phyloP scores from a whole-genome alignment of 2,888 invertebrate species.

The Harpalus rufipes region DNA sequence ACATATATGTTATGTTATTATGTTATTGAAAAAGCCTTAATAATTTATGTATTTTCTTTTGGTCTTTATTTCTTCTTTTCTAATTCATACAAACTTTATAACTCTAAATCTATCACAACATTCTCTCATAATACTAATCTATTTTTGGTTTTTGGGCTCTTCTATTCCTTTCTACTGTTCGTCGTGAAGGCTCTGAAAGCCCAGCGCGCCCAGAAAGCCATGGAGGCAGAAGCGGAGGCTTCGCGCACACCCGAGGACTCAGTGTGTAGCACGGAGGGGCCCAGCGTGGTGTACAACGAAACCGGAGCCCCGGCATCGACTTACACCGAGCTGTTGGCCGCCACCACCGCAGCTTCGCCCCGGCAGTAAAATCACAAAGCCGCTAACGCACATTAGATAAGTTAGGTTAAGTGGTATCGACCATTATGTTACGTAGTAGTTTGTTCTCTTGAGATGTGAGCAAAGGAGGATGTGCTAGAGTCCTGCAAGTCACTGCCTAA shows the following conservation, averaged over 20 bases:
- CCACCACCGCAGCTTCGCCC: slow-evolving; percentile 36
- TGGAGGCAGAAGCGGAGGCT: slow-evolving; percentile 86
- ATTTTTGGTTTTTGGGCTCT: not conserved
- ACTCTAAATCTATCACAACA: no score
- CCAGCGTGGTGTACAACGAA: slow-evolving; percentile 83
- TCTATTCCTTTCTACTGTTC: no score
- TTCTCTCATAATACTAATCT: not conserved
- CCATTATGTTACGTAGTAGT: slow-evolving; percentile 17
- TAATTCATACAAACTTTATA: no score
- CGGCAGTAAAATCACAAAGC: slow-evolving; percentile 39
- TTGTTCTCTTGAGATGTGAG: slow-evolving; percentile 13
- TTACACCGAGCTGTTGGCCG: slow-evolving; percentile 68
- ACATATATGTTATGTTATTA: no score
- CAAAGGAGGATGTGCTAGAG: not conserved
- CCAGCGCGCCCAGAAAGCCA: slow-evolving; percentile 80
- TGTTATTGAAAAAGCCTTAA: no score
- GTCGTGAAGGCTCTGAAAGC: slow-evolving; percentile 82
- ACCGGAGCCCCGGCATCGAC: slow-evolving; percentile 75
- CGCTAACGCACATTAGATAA: slow-evolving; percentile 45
- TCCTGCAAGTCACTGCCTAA: not conserved
- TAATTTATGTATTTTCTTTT: no score
- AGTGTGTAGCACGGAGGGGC: slow-evolving; percentile 92
- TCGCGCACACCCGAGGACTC: slow-evolving; percentile 95
- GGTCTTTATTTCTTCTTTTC: no score
- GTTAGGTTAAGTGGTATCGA: slow-evolving; percentile 31